Evolutionary conservation across 2,113 vertebrate species (phyloP).

Genomic region (Pomatorhinus ruficollis): DNA sequence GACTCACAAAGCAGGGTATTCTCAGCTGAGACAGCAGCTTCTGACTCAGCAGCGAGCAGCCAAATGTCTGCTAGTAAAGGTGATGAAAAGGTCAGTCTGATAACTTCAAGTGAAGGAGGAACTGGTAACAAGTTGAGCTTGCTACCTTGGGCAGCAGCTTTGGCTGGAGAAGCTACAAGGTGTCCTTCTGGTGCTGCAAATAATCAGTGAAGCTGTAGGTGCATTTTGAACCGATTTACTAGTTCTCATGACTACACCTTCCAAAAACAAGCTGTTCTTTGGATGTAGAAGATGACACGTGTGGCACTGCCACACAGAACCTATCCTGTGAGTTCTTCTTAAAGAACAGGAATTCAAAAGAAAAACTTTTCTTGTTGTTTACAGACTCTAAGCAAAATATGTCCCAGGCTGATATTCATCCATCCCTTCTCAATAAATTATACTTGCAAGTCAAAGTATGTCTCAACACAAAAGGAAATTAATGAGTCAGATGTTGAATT

Average conservation of each 20-base stretch:
- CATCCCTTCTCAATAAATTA: background rate
- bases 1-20: conserved; percentile 58
- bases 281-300: background rate
- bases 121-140: background rate
- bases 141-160: background rate
- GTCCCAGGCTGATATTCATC: background rate
- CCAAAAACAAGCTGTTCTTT: background rate
- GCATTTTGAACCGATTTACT: background rate
- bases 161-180: background rate
- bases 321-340: background rate
- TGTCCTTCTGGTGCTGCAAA: background rate
- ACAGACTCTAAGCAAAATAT: background rate
- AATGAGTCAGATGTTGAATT: background rate
- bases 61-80: conserved; percentile 53
- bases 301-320: background rate
- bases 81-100: conserved; percentile 26
- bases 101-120: background rate
- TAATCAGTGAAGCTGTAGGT: background rate
- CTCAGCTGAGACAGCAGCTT: conserved; percentile 63
- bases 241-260: background rate
- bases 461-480: background rate
- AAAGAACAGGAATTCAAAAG: background rate
- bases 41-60: conserved; percentile 35
- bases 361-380: background rate
- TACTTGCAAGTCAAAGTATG: background rate